Evolutionary conservation across 2,797 vertebrate genomes (phyloP).

Genomic region (Labeo calbasu): DNA sequence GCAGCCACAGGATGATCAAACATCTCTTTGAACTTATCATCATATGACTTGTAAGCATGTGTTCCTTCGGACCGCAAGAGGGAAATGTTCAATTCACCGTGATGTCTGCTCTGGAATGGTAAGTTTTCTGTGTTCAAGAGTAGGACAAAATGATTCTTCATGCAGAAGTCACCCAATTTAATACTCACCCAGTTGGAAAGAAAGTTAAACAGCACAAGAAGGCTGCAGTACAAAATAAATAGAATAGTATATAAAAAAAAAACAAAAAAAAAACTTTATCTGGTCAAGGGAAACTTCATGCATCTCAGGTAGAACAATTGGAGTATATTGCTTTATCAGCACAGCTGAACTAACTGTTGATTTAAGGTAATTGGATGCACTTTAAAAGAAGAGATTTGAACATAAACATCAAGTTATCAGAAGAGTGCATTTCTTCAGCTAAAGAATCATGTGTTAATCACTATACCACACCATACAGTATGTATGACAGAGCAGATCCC

Average conservation of each 20-base stretch:
- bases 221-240: not conserved
- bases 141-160: constrained; percentile 14
- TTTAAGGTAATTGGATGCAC: no score
- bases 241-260: not conserved
- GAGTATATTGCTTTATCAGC: not conserved
- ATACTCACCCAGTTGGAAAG: not conserved
- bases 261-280: not conserved
- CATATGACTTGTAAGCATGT: constrained; percentile 27
- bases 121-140: not conserved
- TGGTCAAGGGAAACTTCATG: not conserved
- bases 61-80: constrained; percentile 4
- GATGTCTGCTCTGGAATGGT: not conserved
- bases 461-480: not conserved
- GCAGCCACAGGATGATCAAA: not conserved
- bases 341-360: not conserved
- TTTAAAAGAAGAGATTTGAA: not conserved
- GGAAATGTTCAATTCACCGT: constrained; percentile 1
- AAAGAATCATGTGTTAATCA: not conserved
- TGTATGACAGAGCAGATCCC: not conserved
- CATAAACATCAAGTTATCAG: not conserved
- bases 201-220: not conserved
- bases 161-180: constrained; percentile 10
- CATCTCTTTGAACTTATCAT: constrained; percentile 26
- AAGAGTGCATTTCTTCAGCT: not conserved
- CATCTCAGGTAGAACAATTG: not conserved